Evolutionary conservation across 2,888 invertebrate species (phyloP).

Genomic region (Drosophila neoperkinsi): DNA sequence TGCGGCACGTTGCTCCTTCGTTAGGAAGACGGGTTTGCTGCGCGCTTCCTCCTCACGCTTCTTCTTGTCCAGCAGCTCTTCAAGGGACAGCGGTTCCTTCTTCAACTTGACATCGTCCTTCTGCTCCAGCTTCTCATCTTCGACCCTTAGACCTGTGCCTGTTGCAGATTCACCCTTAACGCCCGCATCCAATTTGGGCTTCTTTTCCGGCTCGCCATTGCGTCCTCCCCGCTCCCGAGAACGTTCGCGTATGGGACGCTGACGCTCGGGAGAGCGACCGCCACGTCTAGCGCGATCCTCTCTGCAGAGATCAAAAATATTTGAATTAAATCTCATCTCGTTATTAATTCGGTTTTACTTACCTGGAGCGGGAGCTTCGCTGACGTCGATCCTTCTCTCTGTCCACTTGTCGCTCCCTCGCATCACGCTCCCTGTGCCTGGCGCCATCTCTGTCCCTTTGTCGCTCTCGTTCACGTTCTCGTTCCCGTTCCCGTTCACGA

Average conservation of each 20-base stretch:
- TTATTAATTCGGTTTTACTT: not conserved
- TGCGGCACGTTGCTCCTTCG: constrained; percentile 97
- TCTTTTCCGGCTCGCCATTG: constrained; percentile 69
- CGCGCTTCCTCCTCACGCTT: constrained; percentile 97
- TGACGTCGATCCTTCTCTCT: constrained; percentile 71
- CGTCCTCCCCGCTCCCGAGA: constrained; percentile 62
- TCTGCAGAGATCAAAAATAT: constrained; percentile 18
- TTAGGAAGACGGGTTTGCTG: constrained; percentile 98
- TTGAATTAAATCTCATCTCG: not conserved
- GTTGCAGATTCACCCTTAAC: constrained; percentile 15
- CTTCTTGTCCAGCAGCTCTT: constrained; percentile 97
- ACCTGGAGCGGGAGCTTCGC: constrained; percentile 78
- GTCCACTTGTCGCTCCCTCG: constrained; percentile 57
- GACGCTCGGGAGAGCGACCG: constrained; percentile 66
- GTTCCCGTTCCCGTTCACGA: constrained; percentile 65
- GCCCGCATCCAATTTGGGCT: constrained; percentile 43
- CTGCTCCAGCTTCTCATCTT: constrained; percentile 84
- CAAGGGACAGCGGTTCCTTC: constrained; percentile 95
- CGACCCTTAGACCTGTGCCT: constrained; percentile 62
- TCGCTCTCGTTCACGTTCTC: constrained; percentile 42
- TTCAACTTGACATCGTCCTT: constrained; percentile 82
- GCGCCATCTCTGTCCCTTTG: constrained; percentile 59
- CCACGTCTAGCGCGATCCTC: constrained; percentile 65
- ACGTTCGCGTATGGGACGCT: constrained; percentile 57
- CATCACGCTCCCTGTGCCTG: constrained; percentile 51